Conservation (phyloP, 1,140 invertebrate species). For the Maniola jurtina region DNA sequence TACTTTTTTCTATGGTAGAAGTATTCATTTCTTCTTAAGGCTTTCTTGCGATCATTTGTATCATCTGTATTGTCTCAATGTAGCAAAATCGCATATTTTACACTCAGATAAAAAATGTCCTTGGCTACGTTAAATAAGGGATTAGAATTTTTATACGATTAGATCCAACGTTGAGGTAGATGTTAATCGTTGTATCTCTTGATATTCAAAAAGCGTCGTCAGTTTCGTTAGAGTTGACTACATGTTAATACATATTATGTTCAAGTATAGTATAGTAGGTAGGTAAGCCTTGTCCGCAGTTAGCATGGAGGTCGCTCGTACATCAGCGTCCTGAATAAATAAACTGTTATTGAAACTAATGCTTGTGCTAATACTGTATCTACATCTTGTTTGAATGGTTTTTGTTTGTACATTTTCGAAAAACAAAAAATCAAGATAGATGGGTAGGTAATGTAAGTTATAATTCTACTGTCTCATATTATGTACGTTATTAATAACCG, state of each 20-base stretch:
- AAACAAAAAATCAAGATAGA: not conserved
- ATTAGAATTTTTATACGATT: not conserved
- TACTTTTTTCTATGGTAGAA: too few species aligned
- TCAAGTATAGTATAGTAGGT: not conserved
- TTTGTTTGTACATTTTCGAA: slow-evolving; percentile 4
- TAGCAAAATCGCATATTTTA: too few species aligned
- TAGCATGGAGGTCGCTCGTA: slow-evolving; percentile 52
- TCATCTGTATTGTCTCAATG: too few species aligned
- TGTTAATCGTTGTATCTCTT: slow-evolving; percentile 40
- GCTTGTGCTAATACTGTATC: slow-evolving; percentile 28
- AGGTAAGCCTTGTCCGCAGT: slow-evolving; percentile 26
- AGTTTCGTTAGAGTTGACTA: slow-evolving; percentile 41
- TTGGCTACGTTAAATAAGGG: too few species aligned
- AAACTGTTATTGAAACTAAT: slow-evolving; percentile 44
- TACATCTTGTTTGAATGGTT: slow-evolving; percentile 13
- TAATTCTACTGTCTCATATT: too few species aligned
- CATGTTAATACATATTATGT: slow-evolving; percentile 18
- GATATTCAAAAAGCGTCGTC: slow-evolving; percentile 39
- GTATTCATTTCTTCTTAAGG: too few species aligned
- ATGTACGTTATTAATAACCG: too few species aligned
- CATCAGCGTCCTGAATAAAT: slow-evolving; percentile 63
- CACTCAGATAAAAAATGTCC: too few species aligned
- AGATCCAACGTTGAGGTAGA: slow-evolving; percentile 16
- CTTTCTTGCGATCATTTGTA: too few species aligned
- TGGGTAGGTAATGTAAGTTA: too few species aligned